Conservation (phyloP, 1,140 invertebrate species). For the Cyclargus thomasi region DNA sequence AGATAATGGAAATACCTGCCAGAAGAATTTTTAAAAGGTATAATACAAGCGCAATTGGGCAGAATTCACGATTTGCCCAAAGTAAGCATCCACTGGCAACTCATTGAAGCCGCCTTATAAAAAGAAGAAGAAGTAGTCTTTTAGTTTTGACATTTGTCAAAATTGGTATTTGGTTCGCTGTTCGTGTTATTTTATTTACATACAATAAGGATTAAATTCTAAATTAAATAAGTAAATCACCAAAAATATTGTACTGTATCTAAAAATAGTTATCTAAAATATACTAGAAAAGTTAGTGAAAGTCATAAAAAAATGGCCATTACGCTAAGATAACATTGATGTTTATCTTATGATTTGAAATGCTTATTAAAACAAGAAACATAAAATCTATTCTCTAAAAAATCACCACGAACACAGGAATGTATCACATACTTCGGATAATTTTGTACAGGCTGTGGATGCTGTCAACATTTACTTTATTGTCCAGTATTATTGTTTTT, state of each 20-base stretch:
- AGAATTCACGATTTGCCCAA: too few relatives aligned
- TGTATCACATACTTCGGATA: slow-evolving; percentile 55
- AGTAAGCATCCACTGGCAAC: too few relatives aligned
- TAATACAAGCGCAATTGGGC: too few relatives aligned
- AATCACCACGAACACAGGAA: slow-evolving; percentile 14
- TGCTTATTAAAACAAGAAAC: background rate
- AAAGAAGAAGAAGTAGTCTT: too few relatives aligned
- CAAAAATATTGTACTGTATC: background rate
- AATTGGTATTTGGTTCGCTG: too few relatives aligned
- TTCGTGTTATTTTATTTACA: background rate
- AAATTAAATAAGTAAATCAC: background rate
- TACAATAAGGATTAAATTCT: background rate
- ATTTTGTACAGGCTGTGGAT: slow-evolving; percentile 55
- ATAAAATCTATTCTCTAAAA: background rate
- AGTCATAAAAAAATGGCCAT: background rate
- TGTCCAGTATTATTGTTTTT: slow-evolving; percentile 84
- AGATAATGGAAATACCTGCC: too few relatives aligned
- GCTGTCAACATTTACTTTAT: slow-evolving; percentile 65
- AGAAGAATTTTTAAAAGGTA: too few relatives aligned
- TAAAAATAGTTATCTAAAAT: background rate
- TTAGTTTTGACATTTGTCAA: too few relatives aligned
- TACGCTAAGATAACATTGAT: background rate
- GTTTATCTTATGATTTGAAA: background rate
- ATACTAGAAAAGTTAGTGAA: background rate
- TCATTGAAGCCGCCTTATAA: too few relatives aligned